These are phyloP conservation scores for Catharus minimus DNA, from an alignment of 2,113 vertebrate genomes.

Conservation along the genomic window DNA sequence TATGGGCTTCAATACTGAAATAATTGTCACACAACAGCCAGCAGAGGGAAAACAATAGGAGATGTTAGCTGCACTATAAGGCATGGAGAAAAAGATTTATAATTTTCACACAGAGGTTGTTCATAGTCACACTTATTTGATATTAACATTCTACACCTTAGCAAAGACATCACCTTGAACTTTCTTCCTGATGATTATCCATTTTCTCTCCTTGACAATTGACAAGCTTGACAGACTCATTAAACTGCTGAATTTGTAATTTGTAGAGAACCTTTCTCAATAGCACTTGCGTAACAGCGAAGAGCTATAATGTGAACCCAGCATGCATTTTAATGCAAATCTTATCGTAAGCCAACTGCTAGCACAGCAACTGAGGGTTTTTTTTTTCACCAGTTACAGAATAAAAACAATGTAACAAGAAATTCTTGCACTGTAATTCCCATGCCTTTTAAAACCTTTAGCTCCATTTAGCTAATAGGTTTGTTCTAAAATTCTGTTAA, in stretches of 20 bases:
- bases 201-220: slow-evolving; percentile 64
- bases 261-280: slow-evolving; percentile 39
- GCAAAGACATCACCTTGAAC: slow-evolving; percentile 68
- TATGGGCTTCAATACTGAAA: slow-evolving; percentile 16
- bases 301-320: slow-evolving; percentile 27
- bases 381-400: neutral
- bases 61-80: neutral
- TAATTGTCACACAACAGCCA: slow-evolving; percentile 10
- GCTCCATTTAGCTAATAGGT: neutral
- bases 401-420: neutral
- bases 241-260: slow-evolving; percentile 61
- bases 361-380: neutral
- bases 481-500: neutral
- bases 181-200: slow-evolving; percentile 53
- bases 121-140: slow-evolving; percentile 25
- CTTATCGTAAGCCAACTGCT: slow-evolving; percentile 28
- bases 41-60: neutral
- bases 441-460: neutral
- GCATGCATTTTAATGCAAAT: slow-evolving; percentile 45
- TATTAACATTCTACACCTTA: slow-evolving; percentile 62
- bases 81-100: neutral
- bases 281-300: slow-evolving; percentile 35
- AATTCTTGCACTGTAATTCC: neutral
- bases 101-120: neutral
- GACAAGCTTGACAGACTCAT: slow-evolving; percentile 70